Base-by-base conservation (phyloP, 2,888 invertebrate species). In the Aricia artaxerxes region DNA sequence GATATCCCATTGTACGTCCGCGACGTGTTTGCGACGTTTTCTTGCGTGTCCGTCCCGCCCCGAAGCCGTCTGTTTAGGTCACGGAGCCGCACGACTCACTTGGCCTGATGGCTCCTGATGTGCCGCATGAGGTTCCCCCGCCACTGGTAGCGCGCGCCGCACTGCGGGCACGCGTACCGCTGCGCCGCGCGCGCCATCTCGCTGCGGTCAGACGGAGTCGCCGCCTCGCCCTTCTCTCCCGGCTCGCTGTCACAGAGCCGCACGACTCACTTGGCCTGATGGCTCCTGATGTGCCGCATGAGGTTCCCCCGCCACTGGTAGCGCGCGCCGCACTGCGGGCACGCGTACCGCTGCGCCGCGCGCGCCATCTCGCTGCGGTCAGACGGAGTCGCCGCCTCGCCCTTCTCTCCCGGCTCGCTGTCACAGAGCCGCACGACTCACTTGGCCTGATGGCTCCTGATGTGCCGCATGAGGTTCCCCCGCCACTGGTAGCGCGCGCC, bases 251-350 rank as follows among this genome's bases (percentile, higher is more conserved):
- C 4, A 92, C 93, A 1, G 44, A 44, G 11, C 53, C 11, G 44
- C 6, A 69, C 16, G 69, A 79, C 82, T 82, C 4, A 92, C 93
- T 90, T 91, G 0, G 91, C 91, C 0, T 86, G 86, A 86, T 97
- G 97, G 86, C 97, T 97, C 82, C 96, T 95, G 85, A 97, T 92
- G 86, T 97, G 97, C 78, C 97, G 94, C 85, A 96, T 88, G 92
- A 97, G 95, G 87, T 97, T 97, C 31, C 97, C 97, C 82, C 97
- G 96, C 93, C 97, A 97, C 79, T 97, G 97, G 88, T 97, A 97
- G 38, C 96, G 96, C 88, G 96, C 97, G 81, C 96, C 97, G 87
- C 97, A 93, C 78, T 91, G 92, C 0, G 89, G 84, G 40, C 93
- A 94, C 0, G 88, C 83, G 82, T 81, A 91, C 82, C 83, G 83